Base-by-base conservation (phyloP, 1,140 invertebrate species). In the Condylostylus longicornis region DNA sequence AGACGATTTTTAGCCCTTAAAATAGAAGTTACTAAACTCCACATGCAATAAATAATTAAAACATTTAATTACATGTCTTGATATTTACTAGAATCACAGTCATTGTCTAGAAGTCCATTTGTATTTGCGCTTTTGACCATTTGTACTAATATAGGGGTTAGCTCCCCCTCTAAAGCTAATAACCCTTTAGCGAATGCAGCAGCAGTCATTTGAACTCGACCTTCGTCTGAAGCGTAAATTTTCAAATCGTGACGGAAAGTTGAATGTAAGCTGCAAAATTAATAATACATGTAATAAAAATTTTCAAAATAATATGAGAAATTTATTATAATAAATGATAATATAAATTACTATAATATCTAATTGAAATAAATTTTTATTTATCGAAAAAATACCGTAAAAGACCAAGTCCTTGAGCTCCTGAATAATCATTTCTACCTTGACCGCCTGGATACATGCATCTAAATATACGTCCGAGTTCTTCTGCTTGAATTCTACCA, bases 91-190 rank as follows among this genome's bases (percentile, higher is more conserved):
- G 86, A 90, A 62, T 95, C 91, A 53, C 89, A 91, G 58, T 98
- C 94, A 56, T 98, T 96, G 58, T 99, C 95, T 18, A 99, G 62
- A 9, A 99, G 61, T 4, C 95, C 94, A 65, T 98, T 98, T 0
- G 94, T 98, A 54, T 99, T 97, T 2, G 94, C 94, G 50, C 86
- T 94, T 62, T 99, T 98, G 1, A 99, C 96, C 96, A 99, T 99
- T 65, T 99, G 96, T 10, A 98, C 93, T 12, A 99, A 65, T 58
- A 99, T 99, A 0, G 96, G 96, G 0, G 96, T 96, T 3, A 99
- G 66, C 64, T 99, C 94, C 8, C 95, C 96, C 66, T 99, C 96
- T 22, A 99, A 59, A 0, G 95, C 96, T 0, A 99, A 64, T 17
- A 99, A 64, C 9, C 95, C 94, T 67, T 98, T 99, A 2, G 95